These are phyloP conservation scores for Amia ocellicauda DNA, from an alignment of 2,113 vertebrate genomes.

Conservation along the genomic window DNA sequence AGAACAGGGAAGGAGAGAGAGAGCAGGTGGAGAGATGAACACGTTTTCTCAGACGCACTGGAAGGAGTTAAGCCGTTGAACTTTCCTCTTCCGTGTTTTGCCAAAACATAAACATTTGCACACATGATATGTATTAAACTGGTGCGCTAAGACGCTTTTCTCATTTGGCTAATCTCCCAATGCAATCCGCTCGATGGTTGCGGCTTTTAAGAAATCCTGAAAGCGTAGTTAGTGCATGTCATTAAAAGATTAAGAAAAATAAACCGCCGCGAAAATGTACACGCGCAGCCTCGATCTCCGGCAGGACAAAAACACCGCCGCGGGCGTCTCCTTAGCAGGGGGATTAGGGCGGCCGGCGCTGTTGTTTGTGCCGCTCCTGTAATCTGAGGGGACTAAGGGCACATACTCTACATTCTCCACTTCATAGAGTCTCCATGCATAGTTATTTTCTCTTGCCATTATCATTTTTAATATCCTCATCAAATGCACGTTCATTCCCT, in stretches of 20 bases:
- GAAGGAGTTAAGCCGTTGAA: conserved; percentile 15
- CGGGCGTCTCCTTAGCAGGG: neutral
- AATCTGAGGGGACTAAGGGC: conserved; percentile 34
- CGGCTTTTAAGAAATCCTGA: conserved; percentile 47
- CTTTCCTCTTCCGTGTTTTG: conserved; percentile 10
- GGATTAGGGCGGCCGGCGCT: conserved; percentile 27
- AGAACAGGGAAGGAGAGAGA: no score
- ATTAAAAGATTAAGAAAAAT: conserved; percentile 65
- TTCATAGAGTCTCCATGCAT: conserved; percentile 13
- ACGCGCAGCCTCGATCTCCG: conserved; percentile 10
- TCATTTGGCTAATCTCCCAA: conserved; percentile 57
- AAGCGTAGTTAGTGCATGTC: conserved; percentile 52
- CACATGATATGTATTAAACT: conserved; percentile 36
- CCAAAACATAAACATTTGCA: conserved; percentile 6
- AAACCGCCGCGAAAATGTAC: conserved; percentile 31
- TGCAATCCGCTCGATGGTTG: conserved; percentile 42
- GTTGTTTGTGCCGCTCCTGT: conserved; percentile 26
- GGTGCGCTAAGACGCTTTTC: conserved; percentile 45
- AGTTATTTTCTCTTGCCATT: conserved; percentile 19
- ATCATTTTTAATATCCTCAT: conserved; percentile 40
- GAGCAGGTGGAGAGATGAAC: no score
- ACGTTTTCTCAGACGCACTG: no score
- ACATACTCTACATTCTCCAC: conserved; percentile 27
- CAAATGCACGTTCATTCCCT: conserved; percentile 32
- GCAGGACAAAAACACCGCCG: neutral